phyloP scores from a whole-genome alignment of 2,888 invertebrate species.

The Drosophila falleni region DNA sequence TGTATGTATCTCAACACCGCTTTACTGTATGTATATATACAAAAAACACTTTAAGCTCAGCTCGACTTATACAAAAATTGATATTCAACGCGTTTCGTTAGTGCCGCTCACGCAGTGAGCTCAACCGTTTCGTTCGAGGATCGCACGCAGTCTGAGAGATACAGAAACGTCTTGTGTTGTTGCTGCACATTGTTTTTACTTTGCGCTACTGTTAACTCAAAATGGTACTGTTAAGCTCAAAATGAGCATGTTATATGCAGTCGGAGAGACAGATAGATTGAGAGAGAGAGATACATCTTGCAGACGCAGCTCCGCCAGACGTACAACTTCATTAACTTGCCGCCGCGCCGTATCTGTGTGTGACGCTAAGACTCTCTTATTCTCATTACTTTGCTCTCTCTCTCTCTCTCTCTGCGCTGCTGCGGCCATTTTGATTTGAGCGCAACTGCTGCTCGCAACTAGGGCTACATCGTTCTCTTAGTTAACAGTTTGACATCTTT shows the following conservation, averaged over 20 bases:
- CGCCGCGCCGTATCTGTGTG: constrained; percentile 18
- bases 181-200: constrained; percentile 35
- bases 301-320: constrained; percentile 51
- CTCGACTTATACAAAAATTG: constrained; percentile 45
- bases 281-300: constrained; percentile 38
- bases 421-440: constrained; percentile 84
- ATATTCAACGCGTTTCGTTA: constrained; percentile 57
- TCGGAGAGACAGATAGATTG: constrained; percentile 21
- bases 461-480: constrained; percentile 45
- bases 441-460: constrained; percentile 36
- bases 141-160: constrained; percentile 82
- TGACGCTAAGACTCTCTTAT: constrained; percentile 35
- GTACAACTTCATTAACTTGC: constrained; percentile 79
- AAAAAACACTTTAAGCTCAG: constrained; percentile 41
- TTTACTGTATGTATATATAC: constrained; percentile 33
- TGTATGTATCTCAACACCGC: constrained; percentile 36
- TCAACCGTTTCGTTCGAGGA: constrained; percentile 80
- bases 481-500: constrained; percentile 49
- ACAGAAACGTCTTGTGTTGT: constrained; percentile 39
- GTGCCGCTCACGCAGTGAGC: constrained; percentile 54
- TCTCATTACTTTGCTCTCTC: constrained; percentile 26
- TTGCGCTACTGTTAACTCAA: constrained; percentile 47
- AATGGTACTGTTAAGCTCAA: constrained; percentile 56
- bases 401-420: constrained; percentile 45
- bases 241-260: constrained; percentile 37